Conservation (phyloP, 2,888 invertebrate genomes). For the Patella ulyssiponensis region DNA sequence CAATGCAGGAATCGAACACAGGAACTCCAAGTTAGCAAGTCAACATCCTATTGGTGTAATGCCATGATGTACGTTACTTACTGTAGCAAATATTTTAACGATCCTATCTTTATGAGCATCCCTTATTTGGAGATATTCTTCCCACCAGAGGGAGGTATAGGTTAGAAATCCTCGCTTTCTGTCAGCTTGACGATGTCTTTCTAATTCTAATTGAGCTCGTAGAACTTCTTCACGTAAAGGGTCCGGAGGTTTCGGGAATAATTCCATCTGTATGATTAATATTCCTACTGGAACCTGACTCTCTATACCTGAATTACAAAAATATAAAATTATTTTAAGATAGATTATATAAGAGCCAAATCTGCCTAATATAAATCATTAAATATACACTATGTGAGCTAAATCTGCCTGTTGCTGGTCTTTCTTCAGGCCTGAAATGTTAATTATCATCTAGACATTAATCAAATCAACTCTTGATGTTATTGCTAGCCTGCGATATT, state of each 20-base stretch:
- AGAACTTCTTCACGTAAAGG: slow-evolving; percentile 61
- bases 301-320: slow-evolving; percentile 58
- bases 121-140: slow-evolving; percentile 70
- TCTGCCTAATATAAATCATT: not conserved
- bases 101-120: slow-evolving; percentile 66
- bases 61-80: slow-evolving; percentile 30
- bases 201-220: slow-evolving; percentile 65
- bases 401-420: no score
- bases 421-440: no score
- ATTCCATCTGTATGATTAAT: slow-evolving; percentile 67
- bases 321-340: not conserved
- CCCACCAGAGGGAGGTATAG: slow-evolving; percentile 73
- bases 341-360: not conserved
- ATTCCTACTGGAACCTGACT: slow-evolving; percentile 68
- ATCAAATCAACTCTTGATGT: no score
- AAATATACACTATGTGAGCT: not conserved
- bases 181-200: slow-evolving; percentile 67
- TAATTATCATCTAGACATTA: no score
- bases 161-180: slow-evolving; percentile 71
- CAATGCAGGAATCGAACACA: no score
- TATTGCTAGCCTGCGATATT: no score
- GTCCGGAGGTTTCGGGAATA: slow-evolving; percentile 63
- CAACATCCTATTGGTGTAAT: no score
- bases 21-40: no score
- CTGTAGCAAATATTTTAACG: slow-evolving; percentile 73